Base-by-base conservation (phyloP, 1,140 invertebrate species). In the Drosophila repleta region DNA sequence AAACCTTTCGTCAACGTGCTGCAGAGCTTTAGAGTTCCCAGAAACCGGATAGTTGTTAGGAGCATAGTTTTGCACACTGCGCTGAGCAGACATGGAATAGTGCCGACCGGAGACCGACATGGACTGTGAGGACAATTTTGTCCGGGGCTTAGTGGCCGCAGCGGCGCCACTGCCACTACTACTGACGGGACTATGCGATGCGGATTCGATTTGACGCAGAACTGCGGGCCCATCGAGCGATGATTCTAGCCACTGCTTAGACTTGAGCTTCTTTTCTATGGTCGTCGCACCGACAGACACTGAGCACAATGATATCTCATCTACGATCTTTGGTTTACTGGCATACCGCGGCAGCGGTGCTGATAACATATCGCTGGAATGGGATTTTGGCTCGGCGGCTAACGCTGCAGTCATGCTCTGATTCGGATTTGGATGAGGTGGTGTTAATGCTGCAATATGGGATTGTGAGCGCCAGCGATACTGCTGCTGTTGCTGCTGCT, bases 161-260 rank as follows among this genome's bases (percentile, higher is more conserved):
- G 43, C 43, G 11, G 62, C 68, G 8, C 65, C 72, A 15, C 64
- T 77, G 8, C 66, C 69, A 57, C 43, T 78, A 55, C 55, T 78
- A 21, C 71, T 67, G 0, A 74, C 81, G 2, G 82, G 82, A 65
- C 77, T 81, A 24, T 84, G 81, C 0, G 81, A 73, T 4, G 68
- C 64, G 11, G 82, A 69, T 0, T 87, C 82, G 11, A 88, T 64
- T 53, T 87, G 73, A 20, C 90, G 76, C 15, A 91, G 90, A 6
- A 92, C 79, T 20, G 83, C 78, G 0, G 93, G 93, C 7, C 92
- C 92, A 72, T 93, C 93, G 20, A 93, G 69, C 13, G 93, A 93
- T 0, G 93, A 93, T 75, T 93, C 93, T 58, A 92, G 62, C 92
- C 90, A 92, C 87, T 92, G 92, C 79, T 92, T 92, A 56, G 92